Conservation (phyloP, 2,888 invertebrate genomes). For the Folsomia candida region DNA sequence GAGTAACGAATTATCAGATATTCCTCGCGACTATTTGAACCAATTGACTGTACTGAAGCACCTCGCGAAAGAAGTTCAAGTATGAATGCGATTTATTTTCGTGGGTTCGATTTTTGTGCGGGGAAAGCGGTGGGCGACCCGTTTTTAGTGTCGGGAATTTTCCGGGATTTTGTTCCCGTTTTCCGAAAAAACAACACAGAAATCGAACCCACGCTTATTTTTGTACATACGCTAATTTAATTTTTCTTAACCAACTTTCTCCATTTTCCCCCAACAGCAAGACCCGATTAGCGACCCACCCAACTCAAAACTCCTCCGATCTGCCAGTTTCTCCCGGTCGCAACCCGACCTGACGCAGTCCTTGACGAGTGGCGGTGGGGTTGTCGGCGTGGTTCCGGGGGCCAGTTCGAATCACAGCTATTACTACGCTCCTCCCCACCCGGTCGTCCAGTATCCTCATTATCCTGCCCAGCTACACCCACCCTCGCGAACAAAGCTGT, state of each 20-base stretch:
- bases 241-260: no score
- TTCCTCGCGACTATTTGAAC: constrained; percentile 78
- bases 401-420: constrained; percentile 33
- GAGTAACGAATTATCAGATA: constrained; percentile 71
- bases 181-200: no score
- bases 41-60: constrained; percentile 81
- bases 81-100: constrained; percentile 14
- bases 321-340: constrained; percentile 66
- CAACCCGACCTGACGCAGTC: constrained; percentile 75
- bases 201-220: no score
- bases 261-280: constrained; percentile 32
- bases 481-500: background rate
- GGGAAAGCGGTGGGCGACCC: background rate
- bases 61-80: constrained; percentile 71
- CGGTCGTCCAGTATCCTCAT: constrained; percentile 8
- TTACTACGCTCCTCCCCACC: constrained; percentile 32
- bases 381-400: background rate
- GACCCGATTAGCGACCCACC: constrained; percentile 44
- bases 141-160: no score
- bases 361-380: constrained; percentile 22
- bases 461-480: constrained; percentile 2
- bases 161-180: no score
- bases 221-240: no score
- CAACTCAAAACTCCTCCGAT: constrained; percentile 42
- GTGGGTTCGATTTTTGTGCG: background rate